Evolutionary conservation across 2,113 vertebrate species (phyloP), one percentile per base, ranked within the genome.

Genomic region (Elephantulus edwardii): DNA sequence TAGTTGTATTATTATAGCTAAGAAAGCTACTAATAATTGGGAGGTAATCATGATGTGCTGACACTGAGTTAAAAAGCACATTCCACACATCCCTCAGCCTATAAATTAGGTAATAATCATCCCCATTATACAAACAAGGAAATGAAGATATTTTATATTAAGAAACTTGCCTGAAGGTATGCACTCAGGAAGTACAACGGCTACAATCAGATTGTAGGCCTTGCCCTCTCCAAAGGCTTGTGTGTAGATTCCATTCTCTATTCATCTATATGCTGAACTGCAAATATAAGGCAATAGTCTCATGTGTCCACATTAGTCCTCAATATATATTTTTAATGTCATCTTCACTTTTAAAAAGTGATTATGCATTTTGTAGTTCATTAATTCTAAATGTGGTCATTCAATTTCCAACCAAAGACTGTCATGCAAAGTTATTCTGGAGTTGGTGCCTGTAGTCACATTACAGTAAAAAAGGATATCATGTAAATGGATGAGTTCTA

Each of bases 401-500:
- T 58, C 5, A 60, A n/a, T 3, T 80, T 30, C 8, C 30, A 11
- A 50, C 11, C 24, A 44, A 84, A 17, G 30, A 35, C n/a, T 38
- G 14, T 20, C 19, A 30, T 64, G 35, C 48, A 70, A 88, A 26
- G 22, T 50, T 14, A 58, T 16, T 78, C 50, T 52, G 78, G 58
- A 79, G 12, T 68, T 75, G 20, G 44, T 68, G 54, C 58, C 35
- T 79, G 28, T 4, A 38, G 79, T 78, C 46, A 70, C 1, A 44
- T 13, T 54, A 17, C 20, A 68, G n/a, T 8, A 56, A 90, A 35
- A 28, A 22, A 22, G 54, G 26, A 13, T 26, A 82, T 46, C 35
- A 68, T 40, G 76, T 95, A 62, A 81, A 88, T 16, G 46, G 50
- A 71, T 88, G 8, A 85, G 80, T 42, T 82, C 35, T 90, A 70